Conservation (phyloP, 2,113 vertebrate species). For the pig (Sus scrofa) region T2T-Sscrofa CM000814.6:125635501-125636000, state of each 20-base stretch:
- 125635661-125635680: not conserved
- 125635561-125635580: not conserved
- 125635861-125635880: not conserved
- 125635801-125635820: not conserved
- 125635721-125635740: not conserved
- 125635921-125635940: no score
- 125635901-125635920: not conserved
- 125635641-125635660: not conserved
- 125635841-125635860: not conserved
- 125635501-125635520: not conserved
- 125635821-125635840: not conserved
- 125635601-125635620: not conserved
- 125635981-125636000: fast-evolving
- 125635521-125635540: not conserved
- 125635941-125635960: no score
- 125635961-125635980: fast-evolving
- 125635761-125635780: not conserved
- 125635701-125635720: fast-evolving
- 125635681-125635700: not conserved
- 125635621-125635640: not conserved
- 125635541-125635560: not conserved
- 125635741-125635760: not conserved
- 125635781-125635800: not conserved
- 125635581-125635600: fast-evolving
- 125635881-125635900: not conserved